Evolutionary conservation across 2,113 vertebrate genomes (phyloP).

Genomic region (Tragelaphus scriptus): DNA sequence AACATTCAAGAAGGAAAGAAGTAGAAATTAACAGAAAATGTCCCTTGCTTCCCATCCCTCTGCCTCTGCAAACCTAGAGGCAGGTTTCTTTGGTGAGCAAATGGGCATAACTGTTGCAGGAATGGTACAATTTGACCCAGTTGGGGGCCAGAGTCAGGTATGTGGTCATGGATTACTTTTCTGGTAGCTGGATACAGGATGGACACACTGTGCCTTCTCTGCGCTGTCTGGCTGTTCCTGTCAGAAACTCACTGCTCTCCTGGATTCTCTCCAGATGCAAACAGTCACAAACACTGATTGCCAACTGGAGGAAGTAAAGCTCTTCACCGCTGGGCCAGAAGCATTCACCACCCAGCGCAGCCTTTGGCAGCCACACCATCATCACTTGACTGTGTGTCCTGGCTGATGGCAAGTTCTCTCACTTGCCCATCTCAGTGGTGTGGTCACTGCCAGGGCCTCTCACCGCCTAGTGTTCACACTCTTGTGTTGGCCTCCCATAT

Average conservation of each 20-base stretch:
- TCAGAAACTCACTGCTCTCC: not conserved
- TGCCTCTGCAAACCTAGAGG: not conserved
- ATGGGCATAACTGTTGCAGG: not conserved
- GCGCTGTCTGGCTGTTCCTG: not conserved
- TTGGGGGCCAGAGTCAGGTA: not conserved
- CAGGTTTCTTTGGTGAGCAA: not conserved
- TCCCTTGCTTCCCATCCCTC: not conserved
- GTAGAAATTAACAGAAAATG: not conserved
- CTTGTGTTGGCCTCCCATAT: not conserved
- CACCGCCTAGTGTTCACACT: not conserved
- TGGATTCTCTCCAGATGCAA: not conserved
- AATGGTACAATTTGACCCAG: not conserved
- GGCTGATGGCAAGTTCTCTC: not conserved
- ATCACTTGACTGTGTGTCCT: not conserved
- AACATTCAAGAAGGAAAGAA: not conserved
- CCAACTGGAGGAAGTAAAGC: not conserved
- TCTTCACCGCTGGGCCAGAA: not conserved
- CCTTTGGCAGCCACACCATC: rapidly evolving
- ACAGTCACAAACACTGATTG: rapidly evolving
- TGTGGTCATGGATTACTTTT: not conserved
- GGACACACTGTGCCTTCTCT: not conserved
- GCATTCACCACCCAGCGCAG: too few species aligned
- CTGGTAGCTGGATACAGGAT: not conserved
- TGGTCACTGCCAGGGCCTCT: not conserved
- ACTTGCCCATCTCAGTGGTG: not conserved